Percentiles rank a stretch among this genome's conserved stretches.
phyloP scores from a whole-genome alignment of 1,140 invertebrate species.

The Chlorops oryzae region DNA sequence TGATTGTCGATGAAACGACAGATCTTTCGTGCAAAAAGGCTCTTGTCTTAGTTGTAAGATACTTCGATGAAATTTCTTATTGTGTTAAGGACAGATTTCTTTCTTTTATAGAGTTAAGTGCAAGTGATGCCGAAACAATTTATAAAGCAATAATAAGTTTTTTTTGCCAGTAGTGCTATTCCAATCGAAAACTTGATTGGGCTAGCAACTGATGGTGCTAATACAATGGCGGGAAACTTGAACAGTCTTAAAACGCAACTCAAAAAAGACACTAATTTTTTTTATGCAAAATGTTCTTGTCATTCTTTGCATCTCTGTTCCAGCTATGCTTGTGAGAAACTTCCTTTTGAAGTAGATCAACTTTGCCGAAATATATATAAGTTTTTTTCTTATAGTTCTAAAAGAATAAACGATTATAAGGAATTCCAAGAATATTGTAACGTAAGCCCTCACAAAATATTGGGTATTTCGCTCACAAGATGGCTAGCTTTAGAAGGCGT shows the following conservation, averaged over 20 bases:
- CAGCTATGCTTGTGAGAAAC: slow-evolving; percentile 22
- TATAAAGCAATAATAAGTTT: no score
- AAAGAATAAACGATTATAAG: slow-evolving; percentile 13
- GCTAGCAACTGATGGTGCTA: slow-evolving; percentile 13
- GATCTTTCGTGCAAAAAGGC: slow-evolving; percentile 6
- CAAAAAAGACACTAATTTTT: slow-evolving; percentile 5
- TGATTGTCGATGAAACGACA: slow-evolving; percentile 12
- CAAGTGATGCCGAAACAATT: slow-evolving; percentile 7
- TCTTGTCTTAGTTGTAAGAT: slow-evolving; percentile 7
- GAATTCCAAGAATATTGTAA: slow-evolving; percentile 24
- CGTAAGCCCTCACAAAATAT: slow-evolving; percentile 25
- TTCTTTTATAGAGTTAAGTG: background rate
- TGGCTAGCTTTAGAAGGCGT: slow-evolving; percentile 21
- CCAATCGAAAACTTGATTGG: slow-evolving; percentile 13
- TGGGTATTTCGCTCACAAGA: slow-evolving; percentile 19
- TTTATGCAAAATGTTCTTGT: slow-evolving; percentile 13
- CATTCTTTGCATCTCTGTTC: slow-evolving; percentile 17
- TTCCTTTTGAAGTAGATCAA: slow-evolving; percentile 22
- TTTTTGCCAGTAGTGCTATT: background rate
- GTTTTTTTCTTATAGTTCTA: slow-evolving; percentile 21
- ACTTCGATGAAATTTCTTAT: background rate
- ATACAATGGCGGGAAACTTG: slow-evolving; percentile 12
- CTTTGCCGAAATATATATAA: slow-evolving; percentile 23
- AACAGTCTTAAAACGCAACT: slow-evolving; percentile 10
- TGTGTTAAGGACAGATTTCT: slow-evolving; percentile 4